Percentiles rank a stretch among this genome's conserved stretches.
These are phyloP conservation scores for Drosophila nr. fundita DNA, from an alignment of 2,888 invertebrate genomes.

Conservation along the genomic window DNA sequence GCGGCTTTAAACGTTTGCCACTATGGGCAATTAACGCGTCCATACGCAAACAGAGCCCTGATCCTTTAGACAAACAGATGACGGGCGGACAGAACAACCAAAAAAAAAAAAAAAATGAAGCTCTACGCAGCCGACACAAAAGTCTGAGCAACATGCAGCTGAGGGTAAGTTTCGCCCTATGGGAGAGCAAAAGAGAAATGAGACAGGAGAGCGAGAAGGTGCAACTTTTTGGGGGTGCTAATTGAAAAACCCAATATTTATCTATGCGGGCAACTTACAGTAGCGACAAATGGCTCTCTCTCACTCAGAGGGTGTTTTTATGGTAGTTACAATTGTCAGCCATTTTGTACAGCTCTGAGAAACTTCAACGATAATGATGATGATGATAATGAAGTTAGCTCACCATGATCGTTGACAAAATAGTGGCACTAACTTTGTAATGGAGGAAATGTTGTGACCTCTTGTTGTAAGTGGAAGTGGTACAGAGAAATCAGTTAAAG, in stretches of 20 bases:
- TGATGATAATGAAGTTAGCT: slow-evolving; percentile 10
- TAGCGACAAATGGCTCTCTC: slow-evolving; percentile 17
- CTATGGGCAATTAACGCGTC: slow-evolving; percentile 83
- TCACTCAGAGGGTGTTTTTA: slow-evolving; percentile 33
- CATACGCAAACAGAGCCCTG: slow-evolving; percentile 82
- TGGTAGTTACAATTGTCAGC: slow-evolving; percentile 45
- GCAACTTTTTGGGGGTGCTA: slow-evolving; percentile 66
- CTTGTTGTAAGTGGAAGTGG: slow-evolving; percentile 47
- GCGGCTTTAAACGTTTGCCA: slow-evolving; percentile 83
- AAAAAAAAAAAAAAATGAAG: slow-evolving; percentile 12
- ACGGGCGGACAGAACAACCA: slow-evolving; percentile 4
- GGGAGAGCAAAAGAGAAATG: background rate
- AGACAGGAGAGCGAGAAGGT: slow-evolving; percentile 9
- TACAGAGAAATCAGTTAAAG: slow-evolving; percentile 70
- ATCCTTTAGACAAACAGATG: slow-evolving; percentile 83
- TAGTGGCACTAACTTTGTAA: slow-evolving; percentile 20
- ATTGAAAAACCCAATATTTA: slow-evolving; percentile 77
- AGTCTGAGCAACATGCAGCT: slow-evolving; percentile 29
- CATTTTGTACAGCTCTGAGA: slow-evolving; percentile 55
- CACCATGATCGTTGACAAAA: slow-evolving; percentile 51
- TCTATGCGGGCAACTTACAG: slow-evolving; percentile 51
- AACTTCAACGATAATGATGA: slow-evolving; percentile 6
- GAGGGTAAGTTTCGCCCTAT: slow-evolving; percentile 40
- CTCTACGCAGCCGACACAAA: slow-evolving; percentile 24
- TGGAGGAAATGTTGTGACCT: slow-evolving; percentile 49